Evolutionary conservation across 2,113 vertebrate genomes (phyloP), one percentile per base, ranked within the genome.

Genomic region (Notothenia coriiceps): DNA sequence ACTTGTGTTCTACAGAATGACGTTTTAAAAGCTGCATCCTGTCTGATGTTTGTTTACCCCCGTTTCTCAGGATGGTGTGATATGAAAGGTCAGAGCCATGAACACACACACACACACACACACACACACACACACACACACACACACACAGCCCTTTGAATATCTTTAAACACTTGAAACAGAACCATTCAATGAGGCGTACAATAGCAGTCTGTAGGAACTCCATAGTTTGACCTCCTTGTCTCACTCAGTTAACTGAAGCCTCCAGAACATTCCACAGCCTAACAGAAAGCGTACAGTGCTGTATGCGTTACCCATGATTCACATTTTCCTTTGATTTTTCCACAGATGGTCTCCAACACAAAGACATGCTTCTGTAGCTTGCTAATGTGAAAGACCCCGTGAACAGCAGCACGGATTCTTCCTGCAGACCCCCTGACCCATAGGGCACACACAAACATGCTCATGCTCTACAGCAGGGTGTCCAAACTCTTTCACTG

Each of bases 321-420:
- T 56, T 80, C 88, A 88, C 73, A 71, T 72, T 89, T 83, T 57
- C 82, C 88, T 76, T 56, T 79, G 49, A 89, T 89, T 82, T 84
- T 80, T 84, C 86, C 73, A 67, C 80, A 78, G 77, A 79, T 73
- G 67, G 54, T 4, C 78, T 59, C 64, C 13, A 70, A 86, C 57
- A 86, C 87, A 91, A 85, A 83, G 81, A 73, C 18, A 12, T 11
- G 64, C 66, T 79, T 94, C 65, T 95, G 80, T 74, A 2, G 77
- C 51, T 50, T 50, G 70, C 18, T 88, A 44, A 55, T 88, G 83
- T 55, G 49, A 87, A 87, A 91, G 83, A 84, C 88, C 44, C 69
- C 70, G 74, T 74, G 72, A 79, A 88, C 44, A 86, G 86, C 77
- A 84, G 70, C 77, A 20, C 52, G 35, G 57, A 77, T 73, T 82